phyloP scores from a whole-genome alignment of 2,113 vertebrate genomes.

The Corythoichthys haematopterus region DNA sequence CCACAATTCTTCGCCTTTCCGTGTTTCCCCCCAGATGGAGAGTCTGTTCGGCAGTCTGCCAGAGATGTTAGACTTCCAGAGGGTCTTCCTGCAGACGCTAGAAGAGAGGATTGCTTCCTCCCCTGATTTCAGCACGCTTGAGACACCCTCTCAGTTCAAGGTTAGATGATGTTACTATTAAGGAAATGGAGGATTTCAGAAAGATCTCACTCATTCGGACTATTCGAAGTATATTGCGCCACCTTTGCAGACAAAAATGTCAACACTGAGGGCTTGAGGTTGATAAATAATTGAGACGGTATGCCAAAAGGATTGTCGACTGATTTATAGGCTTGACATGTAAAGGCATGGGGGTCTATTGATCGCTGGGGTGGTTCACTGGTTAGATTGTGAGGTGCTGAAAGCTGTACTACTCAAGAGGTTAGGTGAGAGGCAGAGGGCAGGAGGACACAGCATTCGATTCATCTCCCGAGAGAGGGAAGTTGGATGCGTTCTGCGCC shows the following conservation, averaged over 20 bases:
- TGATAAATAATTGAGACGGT: conserved; percentile 37
- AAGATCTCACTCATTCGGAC: not conserved
- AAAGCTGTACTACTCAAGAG: conserved; percentile 31
- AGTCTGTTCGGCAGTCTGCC: conserved; percentile 95
- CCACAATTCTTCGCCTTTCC: not conserved
- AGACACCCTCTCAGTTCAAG: conserved; percentile 91
- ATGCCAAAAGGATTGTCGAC: conserved; percentile 17
- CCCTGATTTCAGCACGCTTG: conserved; percentile 83
- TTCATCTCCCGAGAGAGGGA: conserved; percentile 20
- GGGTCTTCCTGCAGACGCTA: conserved; percentile 92
- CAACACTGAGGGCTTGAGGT: conserved; percentile 23
- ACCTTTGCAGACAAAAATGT: not conserved
- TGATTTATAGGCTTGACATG: conserved; percentile 42
- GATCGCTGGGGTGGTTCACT: conserved; percentile 34
- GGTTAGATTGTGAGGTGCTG: conserved; percentile 39
- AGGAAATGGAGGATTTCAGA: conserved; percentile 12
- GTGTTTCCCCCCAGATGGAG: conserved; percentile 80
- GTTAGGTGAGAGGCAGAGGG: conserved; percentile 23
- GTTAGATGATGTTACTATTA: conserved; percentile 54
- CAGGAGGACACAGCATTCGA: conserved; percentile 7
- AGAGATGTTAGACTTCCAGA: conserved; percentile 96
- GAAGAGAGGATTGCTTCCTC: conserved; percentile 89
- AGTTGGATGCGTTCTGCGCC: conserved; percentile 14
- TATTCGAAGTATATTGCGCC: not conserved
- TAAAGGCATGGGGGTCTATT: conserved; percentile 46